phyloP scores from a whole-genome alignment of 2,113 vertebrate genomes.

The Axis porcinus region DNA sequence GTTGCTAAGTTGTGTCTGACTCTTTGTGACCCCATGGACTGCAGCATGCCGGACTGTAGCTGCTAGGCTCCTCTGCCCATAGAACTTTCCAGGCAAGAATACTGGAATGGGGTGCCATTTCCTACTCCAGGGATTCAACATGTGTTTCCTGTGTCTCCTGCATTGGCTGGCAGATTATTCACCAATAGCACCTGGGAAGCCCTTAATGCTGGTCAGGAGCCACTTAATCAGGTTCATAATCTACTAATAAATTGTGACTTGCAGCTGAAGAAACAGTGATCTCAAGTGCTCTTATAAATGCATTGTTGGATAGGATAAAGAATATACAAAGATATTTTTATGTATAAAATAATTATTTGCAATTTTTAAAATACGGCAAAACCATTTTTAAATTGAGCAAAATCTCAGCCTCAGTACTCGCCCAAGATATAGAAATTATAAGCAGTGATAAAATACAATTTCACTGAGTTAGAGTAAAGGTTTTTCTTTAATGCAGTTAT shows the following conservation, averaged over 20 bases:
- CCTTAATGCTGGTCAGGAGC: background rate
- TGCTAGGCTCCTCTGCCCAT: background rate
- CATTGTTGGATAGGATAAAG: background rate
- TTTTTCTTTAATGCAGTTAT: background rate
- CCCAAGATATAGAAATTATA: background rate
- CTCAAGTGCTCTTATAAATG: background rate
- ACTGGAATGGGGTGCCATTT: background rate
- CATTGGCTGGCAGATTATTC: background rate
- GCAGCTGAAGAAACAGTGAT: background rate
- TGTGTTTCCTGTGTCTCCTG: background rate
- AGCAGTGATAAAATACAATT: background rate
- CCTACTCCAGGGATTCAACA: background rate
- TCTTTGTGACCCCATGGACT: background rate
- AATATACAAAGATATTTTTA: background rate
- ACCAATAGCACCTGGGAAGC: background rate
- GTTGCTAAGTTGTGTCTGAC: background rate
- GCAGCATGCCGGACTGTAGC: background rate
- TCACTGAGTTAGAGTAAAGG: background rate
- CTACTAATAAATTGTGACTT: background rate
- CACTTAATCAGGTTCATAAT: background rate
- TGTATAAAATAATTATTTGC: background rate
- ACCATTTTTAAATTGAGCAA: background rate
- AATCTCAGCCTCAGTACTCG: background rate
- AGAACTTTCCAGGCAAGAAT: background rate
- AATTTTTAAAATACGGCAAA: background rate